Evolutionary conservation across 2,113 vertebrate species (phyloP).

Genomic region (Jacana jacana): DNA sequence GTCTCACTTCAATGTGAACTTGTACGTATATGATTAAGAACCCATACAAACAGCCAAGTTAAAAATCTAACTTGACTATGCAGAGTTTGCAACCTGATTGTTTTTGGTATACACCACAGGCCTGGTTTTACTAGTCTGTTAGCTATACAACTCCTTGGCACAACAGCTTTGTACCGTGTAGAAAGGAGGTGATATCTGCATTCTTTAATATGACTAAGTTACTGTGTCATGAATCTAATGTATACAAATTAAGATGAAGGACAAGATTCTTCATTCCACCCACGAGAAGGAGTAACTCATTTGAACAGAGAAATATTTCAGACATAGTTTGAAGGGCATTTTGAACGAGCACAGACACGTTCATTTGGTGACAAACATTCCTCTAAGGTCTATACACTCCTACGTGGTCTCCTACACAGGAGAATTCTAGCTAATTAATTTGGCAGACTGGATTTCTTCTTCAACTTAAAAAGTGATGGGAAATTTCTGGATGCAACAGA

Average conservation of each 20-base stretch:
- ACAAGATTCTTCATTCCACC: conserved; percentile 55
- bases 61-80: not conserved
- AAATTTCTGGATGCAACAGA: not conserved
- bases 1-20: not conserved
- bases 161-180: not conserved
- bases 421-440: not conserved
- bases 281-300: conserved; percentile 33
- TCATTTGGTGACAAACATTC: conserved; percentile 48
- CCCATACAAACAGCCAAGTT: not conserved
- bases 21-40: not conserved
- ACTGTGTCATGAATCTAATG: conserved; percentile 6
- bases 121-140: conserved; percentile 13
- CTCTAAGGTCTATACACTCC: conserved; percentile 23
- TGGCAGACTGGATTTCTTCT: not conserved
- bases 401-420: not conserved
- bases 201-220: conserved; percentile 45
- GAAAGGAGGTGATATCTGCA: conserved; percentile 15
- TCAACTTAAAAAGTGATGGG: not conserved
- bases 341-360: conserved; percentile 2
- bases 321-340: conserved; percentile 33
- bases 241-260: conserved; percentile 52
- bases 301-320: conserved; percentile 38
- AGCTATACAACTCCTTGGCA: not conserved
- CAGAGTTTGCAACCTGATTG: not conserved
- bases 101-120: not conserved